These are phyloP conservation scores for Galeopsomyia nigrocyanea DNA, from an alignment of 2,888 invertebrate species.

Conservation along the genomic window DNA sequence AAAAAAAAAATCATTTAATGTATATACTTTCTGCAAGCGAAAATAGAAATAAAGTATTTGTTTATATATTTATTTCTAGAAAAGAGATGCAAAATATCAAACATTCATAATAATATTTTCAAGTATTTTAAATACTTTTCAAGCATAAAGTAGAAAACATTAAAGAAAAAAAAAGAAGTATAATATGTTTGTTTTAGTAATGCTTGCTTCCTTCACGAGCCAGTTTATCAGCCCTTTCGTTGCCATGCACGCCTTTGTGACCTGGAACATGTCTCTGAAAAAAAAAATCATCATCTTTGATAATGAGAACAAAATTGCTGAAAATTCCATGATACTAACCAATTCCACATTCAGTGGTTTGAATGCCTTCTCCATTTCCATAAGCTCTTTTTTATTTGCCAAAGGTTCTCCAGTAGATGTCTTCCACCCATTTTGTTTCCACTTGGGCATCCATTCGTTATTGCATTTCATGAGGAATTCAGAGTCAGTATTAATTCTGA, in stretches of 20 bases:
- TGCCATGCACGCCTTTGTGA: constrained; percentile 85
- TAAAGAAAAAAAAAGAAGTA: not conserved
- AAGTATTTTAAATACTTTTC: not conserved
- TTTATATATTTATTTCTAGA: too few relatives aligned
- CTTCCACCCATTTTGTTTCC: constrained; percentile 12
- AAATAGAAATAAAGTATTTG: too few relatives aligned
- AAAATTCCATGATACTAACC: not conserved
- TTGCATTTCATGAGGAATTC: not conserved
- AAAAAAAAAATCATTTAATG: too few relatives aligned
- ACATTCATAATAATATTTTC: too few relatives aligned
- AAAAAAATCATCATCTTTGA: constrained; percentile 6
- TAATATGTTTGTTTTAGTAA: not conserved
- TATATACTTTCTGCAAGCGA: too few relatives aligned
- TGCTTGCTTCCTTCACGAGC: constrained; percentile 77
- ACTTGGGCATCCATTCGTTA: constrained; percentile 15
- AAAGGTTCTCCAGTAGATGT: not conserved
- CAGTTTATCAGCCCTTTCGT: constrained; percentile 90
- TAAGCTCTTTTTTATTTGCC: constrained; percentile 3
- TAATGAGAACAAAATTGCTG: not conserved
- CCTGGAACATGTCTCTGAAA: constrained; percentile 79
- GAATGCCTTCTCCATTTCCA: not conserved
- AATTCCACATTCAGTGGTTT: constrained; percentile 4
- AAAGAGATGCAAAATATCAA: too few relatives aligned
- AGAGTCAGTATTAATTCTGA: constrained; percentile 20
- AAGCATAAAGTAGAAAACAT: not conserved